Base-by-base conservation (phyloP, 2,797 vertebrate species). In the Acanthiza pusilla region DNA sequence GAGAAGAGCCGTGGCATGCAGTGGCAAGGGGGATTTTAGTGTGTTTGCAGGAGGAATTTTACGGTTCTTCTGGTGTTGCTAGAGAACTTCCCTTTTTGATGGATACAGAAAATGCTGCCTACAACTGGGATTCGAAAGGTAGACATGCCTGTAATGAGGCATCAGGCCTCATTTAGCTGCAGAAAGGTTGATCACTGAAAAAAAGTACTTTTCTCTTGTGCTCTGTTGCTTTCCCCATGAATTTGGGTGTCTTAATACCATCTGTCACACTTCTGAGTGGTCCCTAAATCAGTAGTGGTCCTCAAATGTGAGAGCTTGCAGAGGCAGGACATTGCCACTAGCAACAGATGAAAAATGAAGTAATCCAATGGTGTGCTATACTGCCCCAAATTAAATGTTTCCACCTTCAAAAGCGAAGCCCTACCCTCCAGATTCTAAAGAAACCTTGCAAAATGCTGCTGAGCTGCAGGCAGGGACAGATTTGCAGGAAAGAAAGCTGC, bases 1-100 rank as follows among this genome's bases (percentile, higher is more conserved):
- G 58, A 58, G 16, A 78, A 43, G 10, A 78, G n/a, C 40, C 0
- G 0, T 10, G 53, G 22, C 29, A 2, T 48, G 34, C 16, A 8
- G 62, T 4, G 4, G 38, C 29, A n/a, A 40, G 15, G 20, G 57
- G 36, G 36, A 10, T 36, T 55, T 47, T 11, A 19, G 5, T 12
- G 4, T 14, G 47, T 36, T 79, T 48, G 20, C 34, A 32, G 89
- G 38, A 86, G 38, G 58, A 65, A 38, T 61, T 73, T 34, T 29
- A 18, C 45, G 27, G 21, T 29, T 67, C 45, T 84, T 67, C 26
- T 27, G 36, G 12, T 45, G 34, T 9, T 88, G 43, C 18, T 83
- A 2, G 60, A 50, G 63, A 74, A 57, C 29, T 10, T 89, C 9
- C 8, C 30, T 51, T 73, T 67, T 18, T 58, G 16, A 42, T 63